A percentile compares a stretch with the other conserved stretches of the same genome.
Evolutionary conservation across 2,113 vertebrate genomes (phyloP).

Genomic region (chimpanzee (Pan troglodytes)): NHGRI_mPanTro3-v2.1_pri NC_072401.2:167530001-167530500

Average conservation of each 20-base stretch:
- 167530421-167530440: neutral
- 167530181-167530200: neutral
- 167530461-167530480: neutral
- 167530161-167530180: neutral
- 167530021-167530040: neutral
- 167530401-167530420: neutral
- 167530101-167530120: neutral
- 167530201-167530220: slow-evolving; percentile 13
- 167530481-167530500: neutral
- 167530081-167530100: neutral
- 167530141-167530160: slow-evolving; percentile 15
- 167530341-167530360: neutral
- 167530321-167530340: neutral
- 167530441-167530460: slow-evolving; percentile 6
- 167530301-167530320: neutral
- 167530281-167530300: neutral
- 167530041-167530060: neutral
- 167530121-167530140: neutral
- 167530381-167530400: neutral
- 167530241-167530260: neutral
- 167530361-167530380: neutral
- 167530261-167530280: neutral
- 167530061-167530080: neutral
- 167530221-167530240: neutral
- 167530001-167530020: neutral